Evolutionary conservation across 2,113 vertebrate genomes (phyloP).

Genomic region (Nothoprocta perdicaria): DNA sequence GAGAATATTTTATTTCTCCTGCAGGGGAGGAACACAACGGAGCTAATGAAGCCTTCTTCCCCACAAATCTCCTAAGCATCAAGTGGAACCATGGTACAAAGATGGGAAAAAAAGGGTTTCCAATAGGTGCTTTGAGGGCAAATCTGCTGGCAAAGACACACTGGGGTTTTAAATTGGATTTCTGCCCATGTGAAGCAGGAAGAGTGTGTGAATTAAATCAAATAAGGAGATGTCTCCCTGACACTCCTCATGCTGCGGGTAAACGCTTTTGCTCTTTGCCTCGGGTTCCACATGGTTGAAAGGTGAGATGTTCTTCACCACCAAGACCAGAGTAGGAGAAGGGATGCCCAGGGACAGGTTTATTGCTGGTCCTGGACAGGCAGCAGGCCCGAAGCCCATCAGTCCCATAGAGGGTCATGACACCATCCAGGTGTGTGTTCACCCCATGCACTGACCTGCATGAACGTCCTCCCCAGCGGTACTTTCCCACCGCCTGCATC

Average conservation of each 20-base stretch:
- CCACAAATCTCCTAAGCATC: fast-evolving
- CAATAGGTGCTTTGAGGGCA: neutral
- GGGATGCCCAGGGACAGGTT: neutral
- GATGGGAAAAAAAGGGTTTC: neutral
- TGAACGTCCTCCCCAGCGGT: neutral
- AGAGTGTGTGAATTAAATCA: neutral
- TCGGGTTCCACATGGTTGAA: fast-evolving
- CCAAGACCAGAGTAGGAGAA: too few species aligned
- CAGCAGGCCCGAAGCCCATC: neutral
- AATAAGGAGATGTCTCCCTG: neutral
- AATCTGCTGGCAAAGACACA: fast-evolving
- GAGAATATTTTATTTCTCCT: neutral
- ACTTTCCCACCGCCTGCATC: neutral
- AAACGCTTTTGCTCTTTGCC: neutral
- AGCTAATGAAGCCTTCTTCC: neutral
- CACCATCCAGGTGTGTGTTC: too few species aligned
- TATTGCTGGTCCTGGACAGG: neutral
- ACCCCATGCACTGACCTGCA: too few species aligned
- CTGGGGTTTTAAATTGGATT: neutral
- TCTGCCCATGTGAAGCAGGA: neutral
- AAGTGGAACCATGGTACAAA: neutral
- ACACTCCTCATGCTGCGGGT: neutral
- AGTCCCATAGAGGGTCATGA: neutral
- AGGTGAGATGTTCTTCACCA: neutral
- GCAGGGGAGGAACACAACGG: neutral